These are phyloP conservation scores for Napeogenes inachia DNA, from an alignment of 2,888 invertebrate genomes.

Conservation along the genomic window DNA sequence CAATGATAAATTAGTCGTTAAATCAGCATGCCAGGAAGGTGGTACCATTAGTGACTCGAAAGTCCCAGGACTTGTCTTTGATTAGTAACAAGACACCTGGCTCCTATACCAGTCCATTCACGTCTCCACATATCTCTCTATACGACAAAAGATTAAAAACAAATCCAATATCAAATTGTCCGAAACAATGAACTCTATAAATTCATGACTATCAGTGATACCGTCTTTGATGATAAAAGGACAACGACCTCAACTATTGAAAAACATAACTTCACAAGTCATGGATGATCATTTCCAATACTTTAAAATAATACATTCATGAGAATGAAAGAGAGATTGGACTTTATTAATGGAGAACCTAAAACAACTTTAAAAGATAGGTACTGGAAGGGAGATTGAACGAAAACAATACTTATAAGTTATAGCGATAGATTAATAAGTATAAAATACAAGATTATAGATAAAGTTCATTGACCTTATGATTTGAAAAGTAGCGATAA, in stretches of 20 bases:
- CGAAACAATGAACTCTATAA: conserved; percentile 20
- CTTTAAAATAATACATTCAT: too few relatives aligned
- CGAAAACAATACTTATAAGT: neutral
- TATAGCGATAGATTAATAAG: neutral
- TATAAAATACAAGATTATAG: conserved; percentile 1
- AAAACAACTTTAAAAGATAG: neutral
- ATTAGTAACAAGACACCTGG: too few relatives aligned
- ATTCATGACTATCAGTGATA: conserved; percentile 36
- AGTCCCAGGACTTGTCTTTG: too few relatives aligned
- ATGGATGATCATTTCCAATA: too few relatives aligned
- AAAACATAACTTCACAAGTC: neutral
- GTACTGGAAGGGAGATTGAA: neutral
- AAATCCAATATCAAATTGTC: neutral
- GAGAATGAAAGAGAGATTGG: too few relatives aligned
- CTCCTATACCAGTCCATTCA: neutral
- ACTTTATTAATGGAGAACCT: too few relatives aligned
- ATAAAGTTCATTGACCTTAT: conserved; percentile 15
- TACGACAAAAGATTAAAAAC: neutral
- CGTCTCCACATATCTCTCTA: neutral
- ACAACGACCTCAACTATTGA: conserved; percentile 21
- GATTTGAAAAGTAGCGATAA: conserved; percentile 7
- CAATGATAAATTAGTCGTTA: too few relatives aligned
- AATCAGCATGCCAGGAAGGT: too few relatives aligned
- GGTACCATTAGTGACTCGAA: too few relatives aligned
- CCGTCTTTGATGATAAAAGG: conserved; percentile 33